Evolutionary conservation across 2,888 invertebrate species (phyloP).

Genomic region (Crematogaster levior): DNA sequence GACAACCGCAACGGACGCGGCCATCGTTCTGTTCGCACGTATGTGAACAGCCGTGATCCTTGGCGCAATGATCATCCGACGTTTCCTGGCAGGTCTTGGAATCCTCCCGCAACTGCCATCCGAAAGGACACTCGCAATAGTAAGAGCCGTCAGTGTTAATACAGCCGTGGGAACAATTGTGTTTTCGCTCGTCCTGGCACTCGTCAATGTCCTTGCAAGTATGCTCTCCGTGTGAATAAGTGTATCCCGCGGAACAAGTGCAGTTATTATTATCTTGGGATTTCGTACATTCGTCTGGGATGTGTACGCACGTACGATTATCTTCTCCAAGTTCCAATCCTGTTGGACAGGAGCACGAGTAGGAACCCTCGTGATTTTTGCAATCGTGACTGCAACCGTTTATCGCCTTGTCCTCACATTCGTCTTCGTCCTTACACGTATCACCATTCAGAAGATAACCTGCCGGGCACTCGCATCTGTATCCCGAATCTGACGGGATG

Average conservation of each 20-base stretch:
- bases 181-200: conserved; percentile 81
- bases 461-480: conserved; percentile 84
- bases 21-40: conserved; percentile 81
- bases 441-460: conserved; percentile 85
- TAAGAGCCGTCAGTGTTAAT: conserved; percentile 87
- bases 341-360: conserved; percentile 84
- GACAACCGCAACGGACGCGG: conserved; percentile 85
- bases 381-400: conserved; percentile 81
- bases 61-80: conserved; percentile 79
- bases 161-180: conserved; percentile 84
- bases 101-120: conserved; percentile 81
- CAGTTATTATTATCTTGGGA: conserved; percentile 86
- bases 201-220: conserved; percentile 86
- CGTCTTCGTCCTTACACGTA: conserved; percentile 83
- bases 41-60: conserved; percentile 83
- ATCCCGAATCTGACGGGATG: conserved; percentile 72
- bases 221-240: conserved; percentile 68
- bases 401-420: conserved; percentile 73
- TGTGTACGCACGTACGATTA: conserved; percentile 81
- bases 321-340: conserved; percentile 83
- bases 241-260: conserved; percentile 85
- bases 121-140: conserved; percentile 86
- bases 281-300: conserved; percentile 82
- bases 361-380: conserved; percentile 81
- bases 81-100: conserved; percentile 77